phyloP scores from a whole-genome alignment of 2,113 vertebrate species.

The Otus sunia region DNA sequence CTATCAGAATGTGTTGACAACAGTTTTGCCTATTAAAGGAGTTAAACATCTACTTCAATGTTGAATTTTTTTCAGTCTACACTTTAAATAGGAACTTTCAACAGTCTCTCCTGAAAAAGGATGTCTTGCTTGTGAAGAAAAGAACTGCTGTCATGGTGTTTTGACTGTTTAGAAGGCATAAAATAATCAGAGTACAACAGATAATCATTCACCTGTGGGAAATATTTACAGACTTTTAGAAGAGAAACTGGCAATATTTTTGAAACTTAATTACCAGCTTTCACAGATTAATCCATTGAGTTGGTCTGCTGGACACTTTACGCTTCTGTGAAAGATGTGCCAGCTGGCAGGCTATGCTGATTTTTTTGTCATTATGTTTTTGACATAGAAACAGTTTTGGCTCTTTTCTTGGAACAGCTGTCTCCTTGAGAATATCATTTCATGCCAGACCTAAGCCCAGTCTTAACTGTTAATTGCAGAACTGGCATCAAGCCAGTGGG shows the following conservation, averaged over 20 bases:
- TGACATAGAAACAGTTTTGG: background rate
- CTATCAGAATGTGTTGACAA: background rate
- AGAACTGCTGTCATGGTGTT: background rate
- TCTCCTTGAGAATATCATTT: background rate
- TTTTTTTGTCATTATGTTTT: background rate
- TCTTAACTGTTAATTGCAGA: background rate
- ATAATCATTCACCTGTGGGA: background rate
- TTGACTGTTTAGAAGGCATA: background rate
- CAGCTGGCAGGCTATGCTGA: background rate
- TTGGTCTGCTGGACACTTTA: background rate
- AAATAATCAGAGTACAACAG: background rate
- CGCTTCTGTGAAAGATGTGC: background rate
- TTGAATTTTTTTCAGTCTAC: background rate
- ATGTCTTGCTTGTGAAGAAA: background rate
- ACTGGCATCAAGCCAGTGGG: background rate
- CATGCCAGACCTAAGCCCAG: background rate
- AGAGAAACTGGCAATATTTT: background rate
- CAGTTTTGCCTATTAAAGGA: background rate
- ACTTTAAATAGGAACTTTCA: background rate
- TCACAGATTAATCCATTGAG: background rate
- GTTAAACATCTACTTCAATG: background rate
- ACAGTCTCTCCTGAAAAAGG: background rate
- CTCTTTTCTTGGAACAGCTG: background rate
- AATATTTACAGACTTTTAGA: background rate
- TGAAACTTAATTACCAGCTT: background rate